Conservation (phyloP, 2,113 vertebrate genomes). For the Dicaeum eximium region DNA sequence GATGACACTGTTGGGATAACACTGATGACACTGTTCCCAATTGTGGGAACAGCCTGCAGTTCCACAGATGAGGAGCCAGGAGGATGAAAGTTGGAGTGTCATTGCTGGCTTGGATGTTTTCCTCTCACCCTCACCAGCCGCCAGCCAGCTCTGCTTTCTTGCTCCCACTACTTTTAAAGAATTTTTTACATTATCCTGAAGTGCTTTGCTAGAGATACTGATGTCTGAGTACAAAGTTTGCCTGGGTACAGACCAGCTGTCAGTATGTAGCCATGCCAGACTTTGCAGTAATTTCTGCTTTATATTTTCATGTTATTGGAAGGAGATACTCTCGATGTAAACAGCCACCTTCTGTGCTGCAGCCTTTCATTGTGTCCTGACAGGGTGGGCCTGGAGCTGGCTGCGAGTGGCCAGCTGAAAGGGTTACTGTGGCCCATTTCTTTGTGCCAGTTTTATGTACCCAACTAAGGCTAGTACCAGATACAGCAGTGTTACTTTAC, state of each 20-base stretch:
- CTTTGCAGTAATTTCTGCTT: neutral
- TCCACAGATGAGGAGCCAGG: neutral
- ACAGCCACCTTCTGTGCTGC: neutral
- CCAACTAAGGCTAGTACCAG: neutral
- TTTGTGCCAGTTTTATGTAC: neutral
- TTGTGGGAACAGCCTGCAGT: neutral
- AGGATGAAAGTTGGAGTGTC: neutral
- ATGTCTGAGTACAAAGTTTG: neutral
- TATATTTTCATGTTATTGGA: neutral
- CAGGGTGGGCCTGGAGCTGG: neutral
- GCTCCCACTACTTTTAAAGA: neutral
- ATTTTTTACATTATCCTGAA: neutral
- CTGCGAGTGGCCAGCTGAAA: rapidly evolving
- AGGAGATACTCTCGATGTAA: rapidly evolving
- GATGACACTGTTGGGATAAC: too few species aligned
- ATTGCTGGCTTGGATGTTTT: neutral
- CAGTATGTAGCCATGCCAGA: rapidly evolving
- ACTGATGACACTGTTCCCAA: too few species aligned
- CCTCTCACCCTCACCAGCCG: neutral
- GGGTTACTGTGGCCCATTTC: neutral
- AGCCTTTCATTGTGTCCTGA: rapidly evolving
- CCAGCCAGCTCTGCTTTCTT: neutral
- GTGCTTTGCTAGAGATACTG: neutral
- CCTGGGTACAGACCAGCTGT: neutral
- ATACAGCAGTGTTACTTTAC: neutral